Evolutionary conservation across 2,888 invertebrate species (phyloP).

Genomic region (Eupithecia pulchellata): DNA sequence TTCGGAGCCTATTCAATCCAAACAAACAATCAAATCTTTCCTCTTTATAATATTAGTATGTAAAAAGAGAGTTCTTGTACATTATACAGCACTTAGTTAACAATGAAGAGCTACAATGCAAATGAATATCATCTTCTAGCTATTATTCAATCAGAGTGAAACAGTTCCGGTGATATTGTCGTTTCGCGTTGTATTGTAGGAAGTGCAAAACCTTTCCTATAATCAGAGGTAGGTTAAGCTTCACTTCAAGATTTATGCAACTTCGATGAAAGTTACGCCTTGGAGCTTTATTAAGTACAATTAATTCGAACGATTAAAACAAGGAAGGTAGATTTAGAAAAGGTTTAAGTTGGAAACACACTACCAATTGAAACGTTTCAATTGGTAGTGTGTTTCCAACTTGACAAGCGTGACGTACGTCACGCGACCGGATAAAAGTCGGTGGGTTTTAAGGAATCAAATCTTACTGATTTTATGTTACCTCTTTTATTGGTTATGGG

Average conservation of each 20-base stretch:
- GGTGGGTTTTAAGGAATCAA: no score
- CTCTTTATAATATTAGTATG: no score
- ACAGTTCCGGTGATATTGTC: constrained; percentile 44
- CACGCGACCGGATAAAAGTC: no score
- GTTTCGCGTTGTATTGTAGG: constrained; percentile 25
- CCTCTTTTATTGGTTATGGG: no score
- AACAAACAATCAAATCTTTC: no score
- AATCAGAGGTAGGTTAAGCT: background rate
- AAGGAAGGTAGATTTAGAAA: no score
- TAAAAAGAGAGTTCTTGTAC: constrained; percentile 19
- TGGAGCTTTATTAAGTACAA: background rate
- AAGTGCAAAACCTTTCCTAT: constrained; percentile 25
- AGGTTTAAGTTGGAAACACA: no score
- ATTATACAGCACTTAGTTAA: constrained; percentile 18
- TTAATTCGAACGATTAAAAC: background rate
- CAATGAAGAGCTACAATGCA: constrained; percentile 27
- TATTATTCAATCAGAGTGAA: constrained; percentile 50
- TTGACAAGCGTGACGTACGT: no score
- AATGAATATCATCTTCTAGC: constrained; percentile 39
- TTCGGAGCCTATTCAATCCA: no score
- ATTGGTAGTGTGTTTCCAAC: no score
- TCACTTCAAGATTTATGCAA: constrained; percentile 3
- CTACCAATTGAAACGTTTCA: no score
- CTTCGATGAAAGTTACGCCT: background rate
- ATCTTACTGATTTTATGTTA: no score